Evolutionary conservation across 2,797 vertebrate species (phyloP).

Genomic region (Tapirus indicus): DNA sequence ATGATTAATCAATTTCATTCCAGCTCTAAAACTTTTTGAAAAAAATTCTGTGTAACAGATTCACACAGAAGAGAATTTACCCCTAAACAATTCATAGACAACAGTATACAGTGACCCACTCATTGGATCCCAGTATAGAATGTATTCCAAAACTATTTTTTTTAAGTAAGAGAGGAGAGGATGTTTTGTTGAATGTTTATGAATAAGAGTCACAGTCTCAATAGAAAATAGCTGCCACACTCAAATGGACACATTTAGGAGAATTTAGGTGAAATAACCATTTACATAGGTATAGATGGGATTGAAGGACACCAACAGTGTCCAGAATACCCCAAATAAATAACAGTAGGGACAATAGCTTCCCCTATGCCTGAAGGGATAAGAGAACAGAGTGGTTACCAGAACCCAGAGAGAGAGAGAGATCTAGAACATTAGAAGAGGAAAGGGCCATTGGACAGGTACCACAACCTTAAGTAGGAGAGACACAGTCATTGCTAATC

Average conservation of each 20-base stretch:
- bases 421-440: neutral
- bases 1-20: constrained; percentile 35
- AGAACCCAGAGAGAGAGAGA: neutral
- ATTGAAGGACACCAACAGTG: neutral
- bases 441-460: neutral
- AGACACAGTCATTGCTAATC: neutral
- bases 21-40: neutral
- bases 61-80: neutral
- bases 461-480: neutral
- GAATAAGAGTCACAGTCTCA: neutral
- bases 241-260: neutral
- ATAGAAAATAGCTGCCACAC: neutral
- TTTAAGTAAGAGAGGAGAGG: neutral
- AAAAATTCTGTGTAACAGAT: neutral
- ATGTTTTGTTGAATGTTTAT: neutral
- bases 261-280: neutral
- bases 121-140: neutral
- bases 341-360: neutral
- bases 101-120: neutral
- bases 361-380: neutral
- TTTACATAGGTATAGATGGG: neutral
- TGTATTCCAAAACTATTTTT: neutral
- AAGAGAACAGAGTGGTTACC: neutral
- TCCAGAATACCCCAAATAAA: neutral
- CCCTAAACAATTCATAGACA: neutral